Conservation (phyloP, 2,888 invertebrate genomes). For the Lissonota sp. region DNA sequence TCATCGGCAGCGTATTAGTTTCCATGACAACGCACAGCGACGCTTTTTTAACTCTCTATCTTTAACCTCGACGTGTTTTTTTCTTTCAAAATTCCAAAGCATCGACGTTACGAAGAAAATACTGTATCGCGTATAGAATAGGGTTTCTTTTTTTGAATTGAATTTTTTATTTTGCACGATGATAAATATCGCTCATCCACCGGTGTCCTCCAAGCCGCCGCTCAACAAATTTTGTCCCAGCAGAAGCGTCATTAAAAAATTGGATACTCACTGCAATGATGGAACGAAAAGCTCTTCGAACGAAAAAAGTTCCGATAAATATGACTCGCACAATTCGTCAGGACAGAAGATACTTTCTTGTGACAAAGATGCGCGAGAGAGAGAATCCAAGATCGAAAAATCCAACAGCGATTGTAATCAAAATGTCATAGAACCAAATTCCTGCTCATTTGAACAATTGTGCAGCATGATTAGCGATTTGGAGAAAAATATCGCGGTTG, state of each 20-base stretch:
- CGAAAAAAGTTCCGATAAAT: conserved; percentile 38
- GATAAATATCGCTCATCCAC: conserved; percentile 73
- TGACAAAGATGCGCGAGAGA: background rate
- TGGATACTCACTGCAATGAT: background rate
- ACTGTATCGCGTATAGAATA: conserved; percentile 6
- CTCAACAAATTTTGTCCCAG: conserved; percentile 57
- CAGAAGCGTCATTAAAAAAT: conserved; percentile 33
- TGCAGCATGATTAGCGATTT: conserved; percentile 77
- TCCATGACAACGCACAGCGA: conserved; percentile 34
- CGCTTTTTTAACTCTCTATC: conserved; percentile 11
- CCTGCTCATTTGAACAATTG: conserved; percentile 75
- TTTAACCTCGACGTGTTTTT: conserved; percentile 36
- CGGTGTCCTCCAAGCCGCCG: conserved; percentile 70
- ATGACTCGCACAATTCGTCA: conserved; percentile 1
- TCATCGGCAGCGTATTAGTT: conserved; percentile 7
- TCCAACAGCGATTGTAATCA: conserved; percentile 74
- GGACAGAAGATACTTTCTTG: background rate
- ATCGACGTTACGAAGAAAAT: conserved; percentile 23
- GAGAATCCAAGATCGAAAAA: conserved; percentile 12
- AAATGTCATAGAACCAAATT: conserved; percentile 75
- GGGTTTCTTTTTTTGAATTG: background rate
- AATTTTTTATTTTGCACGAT: conserved; percentile 43
- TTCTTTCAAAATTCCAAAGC: conserved; percentile 6
- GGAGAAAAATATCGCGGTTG: conserved; percentile 68
- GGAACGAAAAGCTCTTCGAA: background rate